phyloP scores from a whole-genome alignment of 2,113 vertebrate species.

The Arizona elegans region DNA sequence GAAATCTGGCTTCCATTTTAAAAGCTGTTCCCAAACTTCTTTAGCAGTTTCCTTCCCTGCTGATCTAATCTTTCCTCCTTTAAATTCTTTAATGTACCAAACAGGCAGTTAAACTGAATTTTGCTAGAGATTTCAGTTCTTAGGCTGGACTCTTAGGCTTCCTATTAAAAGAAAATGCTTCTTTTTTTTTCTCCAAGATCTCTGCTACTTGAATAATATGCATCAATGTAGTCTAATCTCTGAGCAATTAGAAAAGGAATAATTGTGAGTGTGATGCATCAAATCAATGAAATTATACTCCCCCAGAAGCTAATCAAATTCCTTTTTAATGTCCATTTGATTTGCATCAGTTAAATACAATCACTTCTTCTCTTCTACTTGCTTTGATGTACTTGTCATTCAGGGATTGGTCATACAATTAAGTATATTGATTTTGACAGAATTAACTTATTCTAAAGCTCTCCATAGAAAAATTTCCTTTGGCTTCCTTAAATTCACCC shows the following conservation, averaged over 20 bases:
- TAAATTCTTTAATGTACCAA: neutral
- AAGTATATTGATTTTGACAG: neutral
- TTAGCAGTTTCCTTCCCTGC: neutral
- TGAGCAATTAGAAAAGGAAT: neutral
- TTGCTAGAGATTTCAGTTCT: neutral
- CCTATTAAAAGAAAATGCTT: neutral
- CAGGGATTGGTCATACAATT: neutral
- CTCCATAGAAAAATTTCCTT: conserved; percentile 2
- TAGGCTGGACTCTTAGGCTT: neutral
- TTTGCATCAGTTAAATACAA: neutral
- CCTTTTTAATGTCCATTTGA: neutral
- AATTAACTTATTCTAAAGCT: conserved; percentile 16
- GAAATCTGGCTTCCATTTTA: neutral
- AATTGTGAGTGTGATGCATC: neutral
- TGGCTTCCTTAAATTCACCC: neutral
- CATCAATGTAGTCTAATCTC: neutral
- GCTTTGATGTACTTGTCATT: neutral
- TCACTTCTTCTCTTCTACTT: neutral
- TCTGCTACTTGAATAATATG: neutral
- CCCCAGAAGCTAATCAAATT: neutral
- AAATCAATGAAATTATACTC: neutral
- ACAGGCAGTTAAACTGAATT: neutral
- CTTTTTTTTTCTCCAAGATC: neutral
- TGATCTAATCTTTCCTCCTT: neutral
- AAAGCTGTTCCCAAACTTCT: neutral